Conservation (phyloP, 2,888 invertebrate genomes). For the Aspidiotus destructor region DNA sequence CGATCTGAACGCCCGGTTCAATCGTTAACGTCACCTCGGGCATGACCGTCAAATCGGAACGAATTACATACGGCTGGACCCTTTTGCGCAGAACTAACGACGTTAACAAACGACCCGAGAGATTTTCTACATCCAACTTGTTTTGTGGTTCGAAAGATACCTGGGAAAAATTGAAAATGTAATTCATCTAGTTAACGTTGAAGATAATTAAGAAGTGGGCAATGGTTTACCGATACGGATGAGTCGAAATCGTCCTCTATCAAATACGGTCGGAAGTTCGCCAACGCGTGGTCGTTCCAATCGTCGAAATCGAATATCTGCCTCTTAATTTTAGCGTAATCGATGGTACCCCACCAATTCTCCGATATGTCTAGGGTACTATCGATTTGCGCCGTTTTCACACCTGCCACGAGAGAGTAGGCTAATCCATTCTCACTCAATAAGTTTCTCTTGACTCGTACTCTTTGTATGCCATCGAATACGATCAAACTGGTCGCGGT, state of each 20-base stretch:
- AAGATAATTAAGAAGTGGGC: not conserved
- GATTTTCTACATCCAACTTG: conserved; percentile 46
- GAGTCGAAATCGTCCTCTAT: conserved; percentile 65
- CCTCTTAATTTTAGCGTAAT: conserved; percentile 62
- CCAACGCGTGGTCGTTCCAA: conserved; percentile 96
- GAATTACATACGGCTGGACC: conserved; percentile 64
- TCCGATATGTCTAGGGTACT: conserved; percentile 78
- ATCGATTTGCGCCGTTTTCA: conserved; percentile 74
- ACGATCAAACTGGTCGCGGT: conserved; percentile 71
- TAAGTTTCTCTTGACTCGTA: conserved; percentile 78
- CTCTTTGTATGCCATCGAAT: conserved; percentile 88
- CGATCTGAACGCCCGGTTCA: conserved; percentile 77
- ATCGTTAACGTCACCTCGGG: conserved; percentile 79
- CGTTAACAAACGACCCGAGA: conserved; percentile 66
- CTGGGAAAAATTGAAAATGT: conserved; percentile 29
- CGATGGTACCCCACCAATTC: conserved; percentile 92
- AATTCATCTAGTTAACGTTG: not conserved
- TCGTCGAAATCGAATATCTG: conserved; percentile 97
- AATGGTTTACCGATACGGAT: conserved; percentile 52
- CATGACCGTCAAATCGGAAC: conserved; percentile 92
- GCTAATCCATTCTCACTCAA: conserved; percentile 72
- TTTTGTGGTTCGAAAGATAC: conserved; percentile 51
- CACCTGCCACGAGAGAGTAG: conserved; percentile 87
- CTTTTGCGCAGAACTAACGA: conserved; percentile 57
- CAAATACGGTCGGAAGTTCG: conserved; percentile 79